phyloP scores from a whole-genome alignment of 2,888 invertebrate genomes.

The Aporophyla lueneburgensis region DNA sequence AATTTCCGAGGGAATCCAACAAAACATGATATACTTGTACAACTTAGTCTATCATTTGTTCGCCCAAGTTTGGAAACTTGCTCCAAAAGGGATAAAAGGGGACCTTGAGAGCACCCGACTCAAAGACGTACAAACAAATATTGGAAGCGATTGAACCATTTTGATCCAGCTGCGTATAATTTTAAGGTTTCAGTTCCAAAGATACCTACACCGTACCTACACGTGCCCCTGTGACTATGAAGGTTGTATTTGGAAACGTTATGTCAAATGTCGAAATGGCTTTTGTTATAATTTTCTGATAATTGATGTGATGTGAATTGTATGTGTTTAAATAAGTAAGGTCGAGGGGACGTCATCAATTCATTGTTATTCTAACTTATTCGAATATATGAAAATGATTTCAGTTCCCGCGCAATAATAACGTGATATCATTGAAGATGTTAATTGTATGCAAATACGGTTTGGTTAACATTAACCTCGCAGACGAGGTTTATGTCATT shows the following conservation, averaged over 20 bases:
- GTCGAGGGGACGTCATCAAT: slow-evolving; percentile 3
- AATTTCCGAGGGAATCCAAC: slow-evolving; percentile 25
- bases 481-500: neutral
- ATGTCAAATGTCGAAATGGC: slow-evolving; percentile 20
- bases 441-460: slow-evolving; percentile 45
- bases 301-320: neutral
- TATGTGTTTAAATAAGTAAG: slow-evolving; percentile 11
- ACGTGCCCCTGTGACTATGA: slow-evolving; percentile 20
- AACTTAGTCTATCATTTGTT: slow-evolving; percentile 47
- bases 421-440: slow-evolving; percentile 5
- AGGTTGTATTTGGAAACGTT: slow-evolving; percentile 28
- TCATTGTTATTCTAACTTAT: slow-evolving; percentile 4
- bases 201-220: slow-evolving; percentile 2
- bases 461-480: slow-evolving; percentile 18
- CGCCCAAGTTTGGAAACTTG: slow-evolving; percentile 54
- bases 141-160: slow-evolving; percentile 34
- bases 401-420: neutral
- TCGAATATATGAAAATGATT: neutral
- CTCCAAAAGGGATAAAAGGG: slow-evolving; percentile 47
- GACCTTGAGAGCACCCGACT: slow-evolving; percentile 36
- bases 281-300: slow-evolving; percentile 13
- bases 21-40: slow-evolving; percentile 43
- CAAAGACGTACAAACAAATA: slow-evolving; percentile 35
- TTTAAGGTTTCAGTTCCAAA: slow-evolving; percentile 48
- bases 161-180: slow-evolving; percentile 34